Evolutionary conservation across 1,140 invertebrate genomes (phyloP).

Genomic region (Hylyphantes graminicola): DNA sequence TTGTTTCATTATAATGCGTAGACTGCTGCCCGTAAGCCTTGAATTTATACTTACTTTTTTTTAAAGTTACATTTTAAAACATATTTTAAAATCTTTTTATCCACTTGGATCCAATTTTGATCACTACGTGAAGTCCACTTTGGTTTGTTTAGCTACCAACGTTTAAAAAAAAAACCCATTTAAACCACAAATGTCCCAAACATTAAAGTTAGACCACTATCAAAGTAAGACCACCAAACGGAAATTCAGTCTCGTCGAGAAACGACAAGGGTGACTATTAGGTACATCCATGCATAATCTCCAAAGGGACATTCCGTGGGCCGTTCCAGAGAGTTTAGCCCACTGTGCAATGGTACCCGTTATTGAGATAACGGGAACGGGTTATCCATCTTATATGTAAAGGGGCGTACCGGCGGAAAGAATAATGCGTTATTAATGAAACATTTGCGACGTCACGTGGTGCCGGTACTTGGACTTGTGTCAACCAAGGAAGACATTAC

Average conservation of each 20-base stretch:
- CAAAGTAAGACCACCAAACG: too few species aligned
- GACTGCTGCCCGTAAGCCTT: too few species aligned
- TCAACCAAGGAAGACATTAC: conserved; percentile 21
- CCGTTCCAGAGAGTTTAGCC: conserved; percentile 16
- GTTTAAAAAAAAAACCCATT: too few species aligned
- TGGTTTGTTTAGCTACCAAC: too few species aligned
- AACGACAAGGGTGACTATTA: conserved; percentile 19
- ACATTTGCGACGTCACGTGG: conserved; percentile 30
- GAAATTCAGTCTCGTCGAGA: background rate
- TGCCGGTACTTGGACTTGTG: background rate
- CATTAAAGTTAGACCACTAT: too few species aligned
- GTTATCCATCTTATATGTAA: conserved; percentile 15
- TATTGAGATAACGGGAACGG: conserved; percentile 21
- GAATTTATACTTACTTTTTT: too few species aligned
- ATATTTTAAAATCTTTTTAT: too few species aligned
- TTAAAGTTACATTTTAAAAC: too few species aligned
- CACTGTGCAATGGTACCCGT: background rate
- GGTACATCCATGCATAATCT: conserved; percentile 18
- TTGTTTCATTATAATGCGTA: too few species aligned
- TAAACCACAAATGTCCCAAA: too few species aligned
- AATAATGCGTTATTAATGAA: conserved; percentile 36
- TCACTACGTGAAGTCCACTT: too few species aligned
- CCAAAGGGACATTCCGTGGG: conserved; percentile 1
- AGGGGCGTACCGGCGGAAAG: conserved; percentile 4
- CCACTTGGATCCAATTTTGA: too few species aligned